Base-by-base conservation (phyloP, 2,113 vertebrate genomes). In the Emberiza fucata region DNA sequence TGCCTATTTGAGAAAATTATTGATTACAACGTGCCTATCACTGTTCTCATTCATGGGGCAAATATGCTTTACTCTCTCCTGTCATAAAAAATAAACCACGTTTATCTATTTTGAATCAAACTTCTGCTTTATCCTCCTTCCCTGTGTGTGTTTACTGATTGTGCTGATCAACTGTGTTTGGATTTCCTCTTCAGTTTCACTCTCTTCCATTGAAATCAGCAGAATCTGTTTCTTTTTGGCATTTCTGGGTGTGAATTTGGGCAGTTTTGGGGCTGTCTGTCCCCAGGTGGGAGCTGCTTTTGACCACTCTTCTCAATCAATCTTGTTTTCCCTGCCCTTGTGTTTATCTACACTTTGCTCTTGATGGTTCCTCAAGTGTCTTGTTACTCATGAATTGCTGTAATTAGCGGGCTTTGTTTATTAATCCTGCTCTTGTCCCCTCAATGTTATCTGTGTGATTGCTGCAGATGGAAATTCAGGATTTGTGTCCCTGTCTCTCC, bases 21-120 rank as follows among this genome's bases (percentile, higher is more conserved):
- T 18, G 21, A 37, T 8, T 42, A 6, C 31, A 9, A 8, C 0
- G 2, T 76, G 57, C n/a, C 40, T 85, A 5, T 75, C 14, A 0
- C 45, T 77, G 8, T 23, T 37, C 29, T 76, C 51, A 22, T 51
- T 69, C 50, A 11, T 5, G 29, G 63, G 18, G 14, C 70, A 88
- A 27, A 70, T 33, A 29, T 0, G 18, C 59, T 86, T 88, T 82
- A 6, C 25, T 69, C 13, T 63, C 14, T 65, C 17, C 57, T 72
- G 0, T 72, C 18, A 29, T 60, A 50, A 75, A 61, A 70, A 73
- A 29, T 24, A 23, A 59, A 61, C 20, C 2, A 2, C 31, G 6
- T 51, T 82, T 70, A 13, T 15, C 5, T 61, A 5, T 45, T 88
- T 89, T 50, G 9, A 50, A 42, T 50, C 19, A 27, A 29, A 24